A percentile compares a stretch with the other conserved stretches of the same genome.
Evolutionary conservation across 2,888 invertebrate genomes (phyloP).

Genomic region (Drosophila infuscata): DNA sequence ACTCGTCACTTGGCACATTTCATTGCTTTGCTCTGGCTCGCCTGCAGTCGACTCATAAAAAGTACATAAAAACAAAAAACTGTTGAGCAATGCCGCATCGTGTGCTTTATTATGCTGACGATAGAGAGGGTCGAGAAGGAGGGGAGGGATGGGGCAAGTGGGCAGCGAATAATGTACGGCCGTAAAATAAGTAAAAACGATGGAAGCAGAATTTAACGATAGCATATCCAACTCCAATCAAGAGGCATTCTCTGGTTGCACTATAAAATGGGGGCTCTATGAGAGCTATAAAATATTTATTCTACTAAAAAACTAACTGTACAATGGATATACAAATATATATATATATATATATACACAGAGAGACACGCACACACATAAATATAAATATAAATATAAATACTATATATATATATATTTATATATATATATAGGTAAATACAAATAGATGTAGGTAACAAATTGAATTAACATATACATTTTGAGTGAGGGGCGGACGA

Average conservation of each 20-base stretch:
- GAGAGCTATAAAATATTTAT: constrained; percentile 81
- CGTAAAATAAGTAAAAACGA: constrained; percentile 46
- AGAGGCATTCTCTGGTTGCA: constrained; percentile 53
- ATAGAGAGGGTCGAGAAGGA: not conserved
- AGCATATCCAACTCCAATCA: constrained; percentile 15
- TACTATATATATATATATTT: constrained; percentile 25
- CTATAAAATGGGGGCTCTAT: constrained; percentile 78
- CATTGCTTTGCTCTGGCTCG: constrained; percentile 36
- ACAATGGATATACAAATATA: constrained; percentile 61
- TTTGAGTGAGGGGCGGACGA: not conserved
- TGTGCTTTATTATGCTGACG: constrained; percentile 29
- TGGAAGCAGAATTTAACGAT: constrained; percentile 49
- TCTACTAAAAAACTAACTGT: constrained; percentile 80
- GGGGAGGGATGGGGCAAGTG: constrained; percentile 17
- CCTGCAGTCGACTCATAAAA: constrained; percentile 63
- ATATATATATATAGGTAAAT: constrained; percentile 50
- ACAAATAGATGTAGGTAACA: constrained; percentile 42
- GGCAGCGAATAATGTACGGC: constrained; percentile 54
- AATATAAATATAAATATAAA: constrained; percentile 50
- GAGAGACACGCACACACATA: constrained; percentile 40
- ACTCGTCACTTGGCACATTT: constrained; percentile 60
- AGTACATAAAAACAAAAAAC: constrained; percentile 76
- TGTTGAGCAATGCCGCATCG: constrained; percentile 50
- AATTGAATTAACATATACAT: constrained; percentile 13
- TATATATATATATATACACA: constrained; percentile 51